Conservation (phyloP, 2,797 vertebrate species). For the Acanthiza pusilla region DNA sequence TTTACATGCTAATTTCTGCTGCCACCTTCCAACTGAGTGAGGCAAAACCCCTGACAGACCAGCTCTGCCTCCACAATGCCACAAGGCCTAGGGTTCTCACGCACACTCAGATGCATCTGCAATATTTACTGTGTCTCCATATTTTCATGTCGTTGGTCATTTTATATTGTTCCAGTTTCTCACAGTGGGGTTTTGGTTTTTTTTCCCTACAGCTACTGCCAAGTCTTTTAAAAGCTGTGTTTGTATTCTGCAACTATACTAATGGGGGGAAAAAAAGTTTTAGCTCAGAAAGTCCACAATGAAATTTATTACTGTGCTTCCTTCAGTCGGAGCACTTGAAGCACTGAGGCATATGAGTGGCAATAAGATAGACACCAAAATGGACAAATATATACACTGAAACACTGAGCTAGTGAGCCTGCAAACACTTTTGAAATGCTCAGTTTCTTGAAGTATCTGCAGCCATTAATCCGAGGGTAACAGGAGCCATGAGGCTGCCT, state of each 20-base stretch:
- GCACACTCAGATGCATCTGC: rapidly evolving
- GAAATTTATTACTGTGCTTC: not conserved
- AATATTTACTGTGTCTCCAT: too few species aligned
- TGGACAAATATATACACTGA: not conserved
- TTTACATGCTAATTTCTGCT: not conserved
- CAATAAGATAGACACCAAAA: not conserved
- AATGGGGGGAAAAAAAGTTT: not conserved
- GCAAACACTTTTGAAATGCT: not conserved
- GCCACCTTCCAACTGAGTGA: not conserved
- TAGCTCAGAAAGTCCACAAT: not conserved
- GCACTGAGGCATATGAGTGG: not conserved
- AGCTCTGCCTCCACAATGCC: not conserved
- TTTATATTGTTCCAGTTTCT: not conserved
- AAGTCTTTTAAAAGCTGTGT: not conserved
- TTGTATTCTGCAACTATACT: not conserved
- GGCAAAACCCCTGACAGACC: rapidly evolving
- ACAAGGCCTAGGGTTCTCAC: rapidly evolving
- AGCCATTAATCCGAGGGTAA: not conserved
- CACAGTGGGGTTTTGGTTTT: too few species aligned
- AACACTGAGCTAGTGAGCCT: rapidly evolving
- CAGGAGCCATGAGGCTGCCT: not conserved
- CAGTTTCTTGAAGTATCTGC: not conserved
- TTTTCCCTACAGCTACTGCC: not conserved
- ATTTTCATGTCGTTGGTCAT: not conserved
- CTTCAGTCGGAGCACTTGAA: not conserved